These are phyloP conservation scores for Hypolimnas misippus DNA, from an alignment of 2,888 invertebrate species.

Conservation along the genomic window DNA sequence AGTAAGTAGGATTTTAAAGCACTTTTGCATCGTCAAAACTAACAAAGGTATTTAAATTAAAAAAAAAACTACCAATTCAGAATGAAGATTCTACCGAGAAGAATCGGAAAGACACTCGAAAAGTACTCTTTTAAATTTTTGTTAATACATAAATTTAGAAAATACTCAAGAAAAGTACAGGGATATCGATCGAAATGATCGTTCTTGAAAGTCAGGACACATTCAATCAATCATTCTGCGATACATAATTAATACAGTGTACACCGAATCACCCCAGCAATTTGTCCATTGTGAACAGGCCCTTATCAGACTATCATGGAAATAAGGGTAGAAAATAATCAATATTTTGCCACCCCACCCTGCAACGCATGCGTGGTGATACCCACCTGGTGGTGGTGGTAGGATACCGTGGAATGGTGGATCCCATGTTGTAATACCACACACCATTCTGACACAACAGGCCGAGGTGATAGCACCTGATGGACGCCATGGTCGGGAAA, in stretches of 20 bases:
- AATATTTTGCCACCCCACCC: conserved; percentile 76
- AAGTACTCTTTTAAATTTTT: no score
- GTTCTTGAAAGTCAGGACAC: conserved; percentile 50
- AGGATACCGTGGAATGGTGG: conserved; percentile 63
- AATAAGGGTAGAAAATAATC: conserved; percentile 74
- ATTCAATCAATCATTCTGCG: conserved; percentile 73
- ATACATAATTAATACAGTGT: conserved; percentile 78
- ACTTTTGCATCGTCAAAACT: no score
- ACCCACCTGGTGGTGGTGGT: conserved; percentile 72
- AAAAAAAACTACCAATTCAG: no score
- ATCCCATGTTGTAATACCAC: conserved; percentile 60
- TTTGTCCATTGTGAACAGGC: conserved; percentile 71
- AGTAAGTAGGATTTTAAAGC: no score
- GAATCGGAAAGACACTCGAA: no score
- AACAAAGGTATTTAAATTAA: no score
- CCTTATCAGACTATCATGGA: conserved; percentile 76
- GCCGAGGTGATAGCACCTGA: conserved; percentile 49
- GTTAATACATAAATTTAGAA: neutral
- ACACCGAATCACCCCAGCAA: conserved; percentile 66
- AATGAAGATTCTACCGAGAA: no score
- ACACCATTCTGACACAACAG: conserved; percentile 66
- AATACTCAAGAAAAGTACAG: neutral
- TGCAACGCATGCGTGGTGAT: conserved; percentile 74
- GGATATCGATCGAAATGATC: conserved; percentile 32
- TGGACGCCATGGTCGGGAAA: conserved; percentile 25